A percentile compares a stretch with the other conserved stretches of the same genome.
Conservation (phyloP, 1,140 invertebrate species). For the Psix sp. region DNA sequence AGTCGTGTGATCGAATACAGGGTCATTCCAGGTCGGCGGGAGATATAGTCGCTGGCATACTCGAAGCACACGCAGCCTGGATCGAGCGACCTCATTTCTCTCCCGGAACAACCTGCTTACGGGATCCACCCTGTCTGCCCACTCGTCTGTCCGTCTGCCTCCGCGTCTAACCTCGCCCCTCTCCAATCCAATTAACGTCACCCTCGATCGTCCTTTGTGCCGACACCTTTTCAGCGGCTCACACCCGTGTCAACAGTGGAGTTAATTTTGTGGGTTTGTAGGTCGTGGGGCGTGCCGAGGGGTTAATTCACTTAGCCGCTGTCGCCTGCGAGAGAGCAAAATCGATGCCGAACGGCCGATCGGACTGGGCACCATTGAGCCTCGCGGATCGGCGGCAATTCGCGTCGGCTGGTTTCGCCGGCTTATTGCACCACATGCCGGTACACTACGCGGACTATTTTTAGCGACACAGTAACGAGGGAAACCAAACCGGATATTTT, state of each 20-base stretch:
- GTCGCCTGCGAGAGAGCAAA: no score
- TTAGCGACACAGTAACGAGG: no score
- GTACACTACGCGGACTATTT: no score
- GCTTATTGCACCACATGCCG: no score
- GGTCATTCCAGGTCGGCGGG: constrained; percentile 60
- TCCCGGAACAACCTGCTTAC: constrained; percentile 66
- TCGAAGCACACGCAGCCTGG: constrained; percentile 64
- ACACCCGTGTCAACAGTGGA: background rate
- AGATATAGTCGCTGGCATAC: constrained; percentile 50
- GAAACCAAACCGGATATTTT: no score
- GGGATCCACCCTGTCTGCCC: constrained; percentile 43
- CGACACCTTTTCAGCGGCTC: background rate
- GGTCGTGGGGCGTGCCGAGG: constrained; percentile 23
- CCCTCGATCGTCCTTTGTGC: background rate
- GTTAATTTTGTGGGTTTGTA: constrained; percentile 17
- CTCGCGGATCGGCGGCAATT: no score
- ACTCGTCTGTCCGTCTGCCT: constrained; percentile 56
- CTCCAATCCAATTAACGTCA: constrained; percentile 29
- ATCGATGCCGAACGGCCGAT: no score
- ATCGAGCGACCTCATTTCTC: constrained; percentile 74
- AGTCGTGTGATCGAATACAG: constrained; percentile 60
- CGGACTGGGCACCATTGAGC: no score
- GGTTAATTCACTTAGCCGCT: constrained; percentile 11
- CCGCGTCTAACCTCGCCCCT: constrained; percentile 50
- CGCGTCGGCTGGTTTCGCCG: no score